Base-by-base conservation (phyloP, 2,797 vertebrate genomes). In the Anas georgica region DNA sequence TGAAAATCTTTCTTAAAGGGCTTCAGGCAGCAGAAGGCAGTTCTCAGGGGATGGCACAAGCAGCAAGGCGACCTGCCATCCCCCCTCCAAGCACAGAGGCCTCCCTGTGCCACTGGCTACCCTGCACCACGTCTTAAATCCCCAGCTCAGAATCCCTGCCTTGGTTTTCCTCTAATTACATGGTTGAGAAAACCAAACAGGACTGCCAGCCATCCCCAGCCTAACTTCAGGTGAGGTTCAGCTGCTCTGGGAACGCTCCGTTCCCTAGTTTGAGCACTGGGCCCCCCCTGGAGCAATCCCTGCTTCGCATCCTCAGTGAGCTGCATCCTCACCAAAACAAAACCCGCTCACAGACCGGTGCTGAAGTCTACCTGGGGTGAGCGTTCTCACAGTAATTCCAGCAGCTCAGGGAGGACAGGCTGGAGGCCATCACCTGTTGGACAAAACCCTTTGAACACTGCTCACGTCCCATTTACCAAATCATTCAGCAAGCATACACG, bases 401-500 rank as follows among this genome's bases (percentile, higher is more conserved):
- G 88, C 76, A 29, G 56, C 59, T 21, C 2, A 1, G 12, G 21
- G 16, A 59, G 74, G 31, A 26, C 0, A 5, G 41, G n/a, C 3
- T 4, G 45, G 43, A 28, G 48, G 62, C 4, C 9, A 29, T 8
- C 68, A 29, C 6, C 28, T 7, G 3, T 43, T 7, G 28, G 18
- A 23, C 18, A 48, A 7, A 62, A 16, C 16, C 16, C 74, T 37
- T 4, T 13, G n/a, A 58, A 35, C 11, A 4, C 68, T 28, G 31
- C 18, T 13, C 59, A 14, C 3, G 37, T 6, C 23, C 43, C 46
- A 13, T 48, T 23, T 23, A 13, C 46, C 46, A 13, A 25, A 23
- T 13, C 6, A 22, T 48, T 48, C 3, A 13, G 46, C 1, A 6
- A 1, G 7, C 2, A 7, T 6, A 22, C 21, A 22, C 4, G 2